Evolutionary conservation across 2,113 vertebrate genomes (phyloP).

Genomic region (Myrmecobius fasciatus): DNA sequence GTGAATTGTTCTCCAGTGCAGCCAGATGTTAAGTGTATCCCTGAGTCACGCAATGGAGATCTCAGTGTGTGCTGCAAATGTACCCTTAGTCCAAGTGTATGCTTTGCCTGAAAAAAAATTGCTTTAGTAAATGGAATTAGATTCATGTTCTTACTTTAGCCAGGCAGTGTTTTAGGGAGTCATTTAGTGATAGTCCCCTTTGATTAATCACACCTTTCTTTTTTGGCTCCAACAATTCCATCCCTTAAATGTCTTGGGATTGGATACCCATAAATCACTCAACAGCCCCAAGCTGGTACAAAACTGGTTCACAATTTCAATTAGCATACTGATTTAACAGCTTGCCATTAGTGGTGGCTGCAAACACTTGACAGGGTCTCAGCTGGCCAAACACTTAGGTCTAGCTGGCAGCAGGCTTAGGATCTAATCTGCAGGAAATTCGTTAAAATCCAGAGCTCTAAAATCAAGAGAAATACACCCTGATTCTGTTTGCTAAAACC

Average conservation of each 20-base stretch:
- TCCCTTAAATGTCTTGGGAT: slow-evolving; percentile 70
- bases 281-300: slow-evolving; percentile 37
- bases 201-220: slow-evolving; percentile 74
- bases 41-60: slow-evolving; percentile 15
- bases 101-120: background rate
- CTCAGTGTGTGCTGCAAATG: background rate
- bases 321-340: slow-evolving; percentile 50
- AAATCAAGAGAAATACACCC: background rate
- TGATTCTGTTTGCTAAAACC: background rate
- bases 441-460: background rate
- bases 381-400: slow-evolving; percentile 34
- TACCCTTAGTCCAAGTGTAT: background rate
- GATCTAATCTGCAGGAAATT: background rate
- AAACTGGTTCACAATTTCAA: slow-evolving; percentile 41
- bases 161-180: slow-evolving; percentile 51
- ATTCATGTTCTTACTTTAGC: slow-evolving; percentile 19
- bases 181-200: slow-evolving; percentile 62
- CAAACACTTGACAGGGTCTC: background rate
- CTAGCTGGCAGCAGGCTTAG: background rate
- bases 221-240: slow-evolving; percentile 58
- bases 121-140: slow-evolving; percentile 1
- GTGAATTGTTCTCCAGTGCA: background rate
- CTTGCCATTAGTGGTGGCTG: background rate
- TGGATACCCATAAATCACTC: slow-evolving; percentile 71
- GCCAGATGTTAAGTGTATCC: slow-evolving; percentile 29